Conservation (phyloP, 2,888 invertebrate genomes). For the Capitulum mitella region DNA sequence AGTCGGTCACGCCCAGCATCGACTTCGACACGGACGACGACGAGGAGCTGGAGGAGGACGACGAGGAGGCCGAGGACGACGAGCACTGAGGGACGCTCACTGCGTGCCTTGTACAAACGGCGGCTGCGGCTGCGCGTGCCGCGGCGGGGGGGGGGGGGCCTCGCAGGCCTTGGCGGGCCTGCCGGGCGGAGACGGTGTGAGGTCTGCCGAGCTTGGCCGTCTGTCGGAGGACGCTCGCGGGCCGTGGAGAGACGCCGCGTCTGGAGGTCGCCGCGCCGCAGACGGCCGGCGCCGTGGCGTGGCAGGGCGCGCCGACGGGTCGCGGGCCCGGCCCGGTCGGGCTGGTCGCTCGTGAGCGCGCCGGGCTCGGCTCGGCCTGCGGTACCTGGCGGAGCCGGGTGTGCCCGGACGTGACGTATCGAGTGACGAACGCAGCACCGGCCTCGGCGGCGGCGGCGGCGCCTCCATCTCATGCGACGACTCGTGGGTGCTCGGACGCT, state of each 20-base stretch:
- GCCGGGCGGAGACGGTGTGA: neutral
- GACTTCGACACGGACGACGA: slow-evolving; percentile 16
- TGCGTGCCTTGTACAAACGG: too few species aligned
- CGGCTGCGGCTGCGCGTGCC: too few species aligned
- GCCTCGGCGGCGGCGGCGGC: too few species aligned
- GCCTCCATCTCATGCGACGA: neutral
- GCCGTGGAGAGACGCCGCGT: neutral
- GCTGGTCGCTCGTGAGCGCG: neutral
- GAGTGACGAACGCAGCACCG: too few species aligned
- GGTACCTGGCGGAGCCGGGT: neutral
- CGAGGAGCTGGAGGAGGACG: neutral
- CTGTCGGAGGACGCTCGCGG: neutral
- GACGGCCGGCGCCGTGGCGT: too few species aligned
- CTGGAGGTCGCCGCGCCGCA: too few species aligned
- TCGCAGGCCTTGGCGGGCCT: neutral
- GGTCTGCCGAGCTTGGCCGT: neutral
- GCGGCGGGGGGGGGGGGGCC: neutral
- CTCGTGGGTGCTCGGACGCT: neutral
- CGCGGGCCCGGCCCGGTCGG: neutral
- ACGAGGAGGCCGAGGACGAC: neutral
- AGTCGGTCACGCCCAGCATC: slow-evolving; percentile 15
- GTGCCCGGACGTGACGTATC: too few species aligned
- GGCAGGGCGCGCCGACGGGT: too few species aligned
- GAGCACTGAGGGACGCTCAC: neutral
- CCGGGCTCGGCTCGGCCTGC: neutral